phyloP scores from a whole-genome alignment of 35 echinoderm and acorn worm genomes.

The Amphiura filiformis region DNA sequence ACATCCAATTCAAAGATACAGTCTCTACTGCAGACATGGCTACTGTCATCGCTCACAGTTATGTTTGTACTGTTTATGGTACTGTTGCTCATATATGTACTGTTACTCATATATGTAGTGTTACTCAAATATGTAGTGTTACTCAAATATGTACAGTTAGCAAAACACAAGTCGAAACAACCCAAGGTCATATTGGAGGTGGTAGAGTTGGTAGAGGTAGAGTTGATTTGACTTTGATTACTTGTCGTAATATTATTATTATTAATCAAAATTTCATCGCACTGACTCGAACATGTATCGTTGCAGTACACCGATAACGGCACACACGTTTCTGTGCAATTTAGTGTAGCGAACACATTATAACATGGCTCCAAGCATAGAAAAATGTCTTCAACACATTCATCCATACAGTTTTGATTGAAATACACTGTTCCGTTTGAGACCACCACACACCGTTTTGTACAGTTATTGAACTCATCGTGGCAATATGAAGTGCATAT shows the following conservation, averaged over 20 bases:
- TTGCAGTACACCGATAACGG: not conserved
- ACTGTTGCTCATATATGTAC: not conserved
- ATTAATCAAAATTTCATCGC: not conserved
- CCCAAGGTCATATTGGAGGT: no score
- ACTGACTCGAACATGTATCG: not conserved
- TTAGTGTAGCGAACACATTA: not conserved
- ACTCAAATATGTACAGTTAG: conserved; percentile 22
- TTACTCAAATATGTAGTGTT: not conserved
- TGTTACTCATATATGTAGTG: not conserved
- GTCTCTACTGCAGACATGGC: not conserved
- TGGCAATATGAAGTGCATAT: not conserved
- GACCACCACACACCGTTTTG: not conserved
- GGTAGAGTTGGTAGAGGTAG: not conserved
- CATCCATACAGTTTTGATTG: not conserved
- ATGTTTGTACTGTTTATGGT: not conserved
- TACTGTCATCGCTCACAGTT: not conserved
- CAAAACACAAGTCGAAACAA: conserved; percentile 9
- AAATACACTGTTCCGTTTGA: not conserved
- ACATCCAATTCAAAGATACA: not conserved
- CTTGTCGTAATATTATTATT: no score
- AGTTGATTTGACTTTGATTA: no score
- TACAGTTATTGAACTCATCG: not conserved
- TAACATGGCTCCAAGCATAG: not conserved
- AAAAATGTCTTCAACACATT: not conserved
- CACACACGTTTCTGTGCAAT: not conserved